Evolutionary conservation across 2,888 invertebrate genomes (phyloP), one percentile per base, ranked within the genome.

Genomic region (Microctonus hyperodae): DNA sequence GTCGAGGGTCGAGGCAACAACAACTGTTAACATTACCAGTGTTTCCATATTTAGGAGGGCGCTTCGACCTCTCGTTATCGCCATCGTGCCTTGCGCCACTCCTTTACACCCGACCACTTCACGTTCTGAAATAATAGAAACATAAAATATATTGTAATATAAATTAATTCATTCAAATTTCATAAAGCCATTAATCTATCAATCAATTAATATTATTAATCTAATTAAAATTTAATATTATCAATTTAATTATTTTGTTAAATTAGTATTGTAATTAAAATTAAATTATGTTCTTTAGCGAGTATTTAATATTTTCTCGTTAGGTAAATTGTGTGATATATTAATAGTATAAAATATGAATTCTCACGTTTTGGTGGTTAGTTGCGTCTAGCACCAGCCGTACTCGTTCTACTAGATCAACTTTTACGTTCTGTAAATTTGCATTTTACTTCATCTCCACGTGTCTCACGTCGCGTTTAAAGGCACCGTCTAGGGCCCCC

Each of bases 11-110:
- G 72, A 72, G 51, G 76, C 71, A 59, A 72, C 73, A 65, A 74
- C 73, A 69, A 75, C 62, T 66, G 77, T 76, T 69, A 82, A 69
- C 67, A 76, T 72, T 73, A 77, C 70, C 69, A 80, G 73, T 64
- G 74, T 76, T 74, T 78, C 78, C 72, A 75, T 67, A 60, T 74
- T 78, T 68, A 72, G 73, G 67, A 76, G 72, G 72, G 75, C 74
- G 76, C 76, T 77, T 74, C 75, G 76, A 73, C 75, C 76, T 75
- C 76, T 79, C 73, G 77, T 75, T 81, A 81, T 81, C 77, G 74
- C 79, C 74, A 71, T 73, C 69, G 70, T 75, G 44, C 58, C 59
- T 64, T 63, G 63, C 67, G 63, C 67, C 67, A 59, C 67, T 63
- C 67, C 67, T 67, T 59, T 67, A 59, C 63, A 50, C 55, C 31